Evolutionary conservation across 2,113 vertebrate genomes (phyloP), one percentile per base, ranked within the genome.

Genomic region (Takifugu bimaculatus): DNA sequence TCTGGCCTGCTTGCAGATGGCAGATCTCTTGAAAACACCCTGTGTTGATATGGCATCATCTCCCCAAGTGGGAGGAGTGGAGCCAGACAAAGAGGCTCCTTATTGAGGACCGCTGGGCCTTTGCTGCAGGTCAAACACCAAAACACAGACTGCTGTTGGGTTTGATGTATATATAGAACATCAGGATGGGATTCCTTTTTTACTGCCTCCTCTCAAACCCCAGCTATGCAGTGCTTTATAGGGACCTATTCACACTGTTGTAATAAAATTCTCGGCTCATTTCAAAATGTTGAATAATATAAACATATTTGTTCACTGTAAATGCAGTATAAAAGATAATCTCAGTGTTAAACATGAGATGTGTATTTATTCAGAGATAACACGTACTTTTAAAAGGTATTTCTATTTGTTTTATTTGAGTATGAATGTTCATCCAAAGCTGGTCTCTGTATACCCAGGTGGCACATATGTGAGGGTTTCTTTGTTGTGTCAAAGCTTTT

Each of bases 151-250:
- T 52, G 45, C 78, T 78, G 69, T 77, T 81, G 75, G 74, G 72
- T 72, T 56, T 79, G 67, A 50, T 55, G 77, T 80, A 80, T 78
- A 82, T 82, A 85, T 84, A 82, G 81, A 86, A 82, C 72, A 77
- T 53, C 68, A 75, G 76, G 76, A 85, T 63, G 74, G 74, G 71
- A 64, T 79, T 84, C 72, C 70, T 68, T 63, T 65, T 54, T 57
- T 68, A 54, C 51, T 13, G 39, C 35, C 72, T 63, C 52, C 56
- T 20, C 54, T 57, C 65, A 70, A 74, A 68, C 70, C 35, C 64
- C 77, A 72, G 73, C 67, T 80, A 60, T 73, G 55, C 28, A 50
- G 49, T 49, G 83, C 69, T 67, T 32, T 47, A 54, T 54, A 72
- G 61, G 65, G 13, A 57, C 47, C 42, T 48, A 50, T 53, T 63